A percentile compares a stretch with the other conserved stretches of the same genome.
Conservation (phyloP, 2,113 vertebrate species). For the Oenanthe melanoleuca region DNA sequence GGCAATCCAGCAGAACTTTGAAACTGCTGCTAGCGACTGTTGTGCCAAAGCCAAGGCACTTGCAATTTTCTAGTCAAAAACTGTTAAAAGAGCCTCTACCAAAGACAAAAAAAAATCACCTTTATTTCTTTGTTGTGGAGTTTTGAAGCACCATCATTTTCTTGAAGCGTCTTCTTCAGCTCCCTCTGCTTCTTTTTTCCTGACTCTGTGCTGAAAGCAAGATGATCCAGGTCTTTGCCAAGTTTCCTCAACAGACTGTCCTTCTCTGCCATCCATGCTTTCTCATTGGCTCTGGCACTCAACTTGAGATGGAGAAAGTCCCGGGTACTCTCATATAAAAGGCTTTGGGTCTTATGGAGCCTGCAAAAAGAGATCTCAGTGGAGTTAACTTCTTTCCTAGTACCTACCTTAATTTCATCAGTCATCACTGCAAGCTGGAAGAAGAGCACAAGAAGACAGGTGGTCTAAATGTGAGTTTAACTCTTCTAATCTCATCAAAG, state of each 20-base stretch:
- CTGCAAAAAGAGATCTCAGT: conserved; percentile 66
- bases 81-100: background rate
- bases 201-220: background rate
- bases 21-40: background rate
- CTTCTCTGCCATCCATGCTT: conserved; percentile 92
- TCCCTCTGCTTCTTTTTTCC: background rate
- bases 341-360: conserved; percentile 85
- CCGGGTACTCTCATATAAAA: conserved; percentile 90
- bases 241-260: conserved; percentile 84
- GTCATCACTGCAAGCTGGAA: background rate
- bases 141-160: conserved; percentile 56
- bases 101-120: conserved; percentile 67
- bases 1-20: background rate
- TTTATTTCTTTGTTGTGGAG: conserved; percentile 80
- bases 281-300: conserved; percentile 84
- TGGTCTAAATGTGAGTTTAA: background rate
- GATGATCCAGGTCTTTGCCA: conserved; percentile 69
- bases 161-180: conserved; percentile 15
- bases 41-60: background rate
- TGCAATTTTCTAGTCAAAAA: background rate
- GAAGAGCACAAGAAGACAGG: background rate
- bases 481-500: background rate
- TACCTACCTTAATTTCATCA: background rate
- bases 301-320: conserved; percentile 91
- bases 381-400: background rate